These are phyloP conservation scores for Drosophila saltans DNA, from an alignment of 1,140 invertebrate species.

Conservation along the genomic window DNA sequence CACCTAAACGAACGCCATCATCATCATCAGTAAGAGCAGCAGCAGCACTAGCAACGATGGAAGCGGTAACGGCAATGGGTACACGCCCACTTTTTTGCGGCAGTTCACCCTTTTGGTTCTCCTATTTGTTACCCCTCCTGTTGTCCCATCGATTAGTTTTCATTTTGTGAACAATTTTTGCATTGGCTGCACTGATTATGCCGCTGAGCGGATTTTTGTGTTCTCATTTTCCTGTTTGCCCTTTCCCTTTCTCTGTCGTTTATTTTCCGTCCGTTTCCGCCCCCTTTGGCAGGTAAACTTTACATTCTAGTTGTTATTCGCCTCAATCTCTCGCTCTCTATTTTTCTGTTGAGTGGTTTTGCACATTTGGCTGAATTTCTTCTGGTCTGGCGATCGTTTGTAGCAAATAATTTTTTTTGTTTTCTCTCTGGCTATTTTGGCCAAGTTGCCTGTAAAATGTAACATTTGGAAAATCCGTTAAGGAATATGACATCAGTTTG, in stretches of 20 bases:
- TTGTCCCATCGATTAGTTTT: slow-evolving; percentile 72
- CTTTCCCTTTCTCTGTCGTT: not conserved
- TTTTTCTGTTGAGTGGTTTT: not conserved
- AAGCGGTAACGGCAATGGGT: not conserved
- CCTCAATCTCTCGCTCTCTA: not conserved
- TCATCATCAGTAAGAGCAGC: not conserved
- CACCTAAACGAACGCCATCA: slow-evolving; percentile 69
- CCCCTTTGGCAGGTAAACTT: not conserved
- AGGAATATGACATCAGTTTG: not conserved
- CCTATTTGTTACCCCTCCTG: slow-evolving; percentile 20
- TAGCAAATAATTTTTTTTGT: not conserved
- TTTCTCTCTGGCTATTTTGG: not conserved
- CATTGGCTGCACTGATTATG: slow-evolving; percentile 75
- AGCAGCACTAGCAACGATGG: not conserved
- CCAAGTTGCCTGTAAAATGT: not conserved
- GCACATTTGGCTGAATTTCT: slow-evolving; percentile 13
- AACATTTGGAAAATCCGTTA: not conserved
- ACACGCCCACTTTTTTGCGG: slow-evolving; percentile 37
- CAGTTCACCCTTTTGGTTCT: slow-evolving; percentile 12
- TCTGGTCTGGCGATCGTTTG: slow-evolving; percentile 19
- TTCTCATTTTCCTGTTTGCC: slow-evolving; percentile 6
- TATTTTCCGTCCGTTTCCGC: too few relatives aligned
- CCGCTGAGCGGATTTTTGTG: slow-evolving; percentile 41
- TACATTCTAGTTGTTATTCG: slow-evolving; percentile 26
- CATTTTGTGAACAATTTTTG: slow-evolving; percentile 74